These are phyloP conservation scores for Molothrus ater DNA, from an alignment of 2,797 vertebrate species.

Conservation along the genomic window DNA sequence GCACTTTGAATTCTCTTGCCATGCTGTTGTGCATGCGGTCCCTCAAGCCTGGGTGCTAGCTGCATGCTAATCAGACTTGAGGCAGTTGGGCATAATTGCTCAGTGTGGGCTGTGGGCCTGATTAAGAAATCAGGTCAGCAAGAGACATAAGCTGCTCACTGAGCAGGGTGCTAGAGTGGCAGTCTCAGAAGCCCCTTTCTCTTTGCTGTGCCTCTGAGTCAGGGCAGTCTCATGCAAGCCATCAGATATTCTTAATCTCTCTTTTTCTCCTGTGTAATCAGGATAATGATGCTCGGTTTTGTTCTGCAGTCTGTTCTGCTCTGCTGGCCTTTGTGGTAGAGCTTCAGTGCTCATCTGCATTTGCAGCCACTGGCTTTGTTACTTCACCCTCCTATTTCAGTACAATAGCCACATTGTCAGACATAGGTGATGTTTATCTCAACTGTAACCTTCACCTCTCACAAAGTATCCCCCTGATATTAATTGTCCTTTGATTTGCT, in stretches of 20 bases:
- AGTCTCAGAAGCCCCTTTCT: neutral
- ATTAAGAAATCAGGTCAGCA: conserved; percentile 12
- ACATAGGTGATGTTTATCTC: neutral
- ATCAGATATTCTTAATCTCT: conserved; percentile 16
- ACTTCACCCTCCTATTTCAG: neutral
- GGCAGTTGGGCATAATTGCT: neutral
- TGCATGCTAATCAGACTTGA: neutral
- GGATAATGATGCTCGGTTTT: neutral
- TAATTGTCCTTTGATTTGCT: neutral
- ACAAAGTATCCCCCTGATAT: neutral
- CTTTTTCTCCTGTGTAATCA: conserved; percentile 15
- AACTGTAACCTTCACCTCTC: neutral
- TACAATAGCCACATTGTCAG: neutral
- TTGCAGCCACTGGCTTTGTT: neutral
- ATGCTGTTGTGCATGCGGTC: neutral
- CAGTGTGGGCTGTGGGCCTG: neutral
- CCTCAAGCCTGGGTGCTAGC: neutral
- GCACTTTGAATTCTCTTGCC: neutral
- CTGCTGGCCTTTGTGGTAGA: neutral
- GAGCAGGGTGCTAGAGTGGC: neutral
- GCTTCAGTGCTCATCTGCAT: neutral
- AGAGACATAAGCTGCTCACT: neutral
- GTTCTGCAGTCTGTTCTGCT: neutral
- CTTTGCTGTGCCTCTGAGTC: neutral
- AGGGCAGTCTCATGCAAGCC: neutral